Base-by-base conservation (phyloP, 2,888 invertebrate genomes). In the Cabera pusaria region DNA sequence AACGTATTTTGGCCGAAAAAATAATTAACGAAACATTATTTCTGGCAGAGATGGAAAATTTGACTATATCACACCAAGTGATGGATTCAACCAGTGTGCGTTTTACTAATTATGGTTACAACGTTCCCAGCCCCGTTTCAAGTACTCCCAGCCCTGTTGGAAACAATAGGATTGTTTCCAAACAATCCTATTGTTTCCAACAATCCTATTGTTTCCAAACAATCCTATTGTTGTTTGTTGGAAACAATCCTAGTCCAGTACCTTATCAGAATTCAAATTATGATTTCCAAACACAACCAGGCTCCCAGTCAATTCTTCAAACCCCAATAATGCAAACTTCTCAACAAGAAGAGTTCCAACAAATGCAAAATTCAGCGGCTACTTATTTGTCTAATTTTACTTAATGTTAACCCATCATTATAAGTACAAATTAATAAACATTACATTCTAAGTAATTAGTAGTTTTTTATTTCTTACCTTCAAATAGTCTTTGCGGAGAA, bases 1-100 rank as follows among this genome's bases (percentile, higher is more conserved):
- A 47, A 25, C 19, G 39, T 6, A 26, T 44, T 9, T 16, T 36
- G 7, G 43, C 43, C 4, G 43, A 37, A 34, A 47, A 47, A 36
- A 34, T 27, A 18, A 43, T 40, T 14, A 37, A 43, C 9, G 43
- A 43, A 11, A 33, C 43, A 7, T 19, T 43, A 21, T 35, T 25
- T 8, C 23, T 20, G 18, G 43, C 43, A 20, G 43, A 47, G 19
- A 11, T 45, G 33, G 34, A 22, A 8, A 38, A 21, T 10, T 28
- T 44, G 27, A 44, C 19, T 21, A 36, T 19, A 2, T 20, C 12
- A 20, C 25, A 34, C 34, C 23, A 8, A 25, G n/a, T 12, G 20
- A 3, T 14, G 2, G 14, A 14, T 14, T 4, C n/a, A n/a, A n/a
- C n/a, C n/a, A n/a, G n/a, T n/a, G n/a, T n/a, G n/a, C n/a, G n/a